These are phyloP conservation scores for Stegodyphus dumicola DNA, from an alignment of 1,140 invertebrate species.

Conservation along the genomic window DNA sequence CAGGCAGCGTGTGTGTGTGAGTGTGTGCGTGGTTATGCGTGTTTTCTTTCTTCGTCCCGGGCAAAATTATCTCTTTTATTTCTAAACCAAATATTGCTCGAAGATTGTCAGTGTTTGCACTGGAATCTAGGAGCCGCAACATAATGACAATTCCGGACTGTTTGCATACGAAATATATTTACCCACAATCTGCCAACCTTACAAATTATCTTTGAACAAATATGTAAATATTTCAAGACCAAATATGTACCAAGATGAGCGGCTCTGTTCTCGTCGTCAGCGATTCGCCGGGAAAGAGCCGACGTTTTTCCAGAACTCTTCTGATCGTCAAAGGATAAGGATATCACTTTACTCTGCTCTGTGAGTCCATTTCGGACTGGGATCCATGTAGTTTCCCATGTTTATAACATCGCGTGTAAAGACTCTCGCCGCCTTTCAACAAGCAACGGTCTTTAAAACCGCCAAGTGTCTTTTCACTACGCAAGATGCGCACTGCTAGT, in stretches of 20 bases:
- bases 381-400: conserved; percentile 20
- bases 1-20: conserved; percentile 36
- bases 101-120: conserved; percentile 61
- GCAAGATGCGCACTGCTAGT: too few species aligned
- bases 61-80: conserved; percentile 62
- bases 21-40: conserved; percentile 51
- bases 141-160: conserved; percentile 62
- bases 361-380: background rate
- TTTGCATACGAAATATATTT: conserved; percentile 62
- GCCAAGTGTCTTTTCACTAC: too few species aligned
- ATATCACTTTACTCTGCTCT: conserved; percentile 36
- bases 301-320: conserved; percentile 42
- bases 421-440: too few species aligned
- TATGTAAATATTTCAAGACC: conserved; percentile 62
- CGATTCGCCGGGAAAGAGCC: conserved; percentile 46
- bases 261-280: conserved; percentile 51
- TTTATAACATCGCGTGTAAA: too few species aligned
- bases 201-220: conserved; percentile 62
- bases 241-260: conserved; percentile 61
- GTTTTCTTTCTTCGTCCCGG: conserved; percentile 49
- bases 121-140: conserved; percentile 59
- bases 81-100: conserved; percentile 62
- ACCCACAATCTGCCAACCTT: conserved; percentile 62
- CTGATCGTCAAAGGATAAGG: conserved; percentile 59
- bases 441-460: too few species aligned